These are phyloP conservation scores for Epinotia bilunana DNA, from an alignment of 2,888 invertebrate species.

Conservation along the genomic window DNA sequence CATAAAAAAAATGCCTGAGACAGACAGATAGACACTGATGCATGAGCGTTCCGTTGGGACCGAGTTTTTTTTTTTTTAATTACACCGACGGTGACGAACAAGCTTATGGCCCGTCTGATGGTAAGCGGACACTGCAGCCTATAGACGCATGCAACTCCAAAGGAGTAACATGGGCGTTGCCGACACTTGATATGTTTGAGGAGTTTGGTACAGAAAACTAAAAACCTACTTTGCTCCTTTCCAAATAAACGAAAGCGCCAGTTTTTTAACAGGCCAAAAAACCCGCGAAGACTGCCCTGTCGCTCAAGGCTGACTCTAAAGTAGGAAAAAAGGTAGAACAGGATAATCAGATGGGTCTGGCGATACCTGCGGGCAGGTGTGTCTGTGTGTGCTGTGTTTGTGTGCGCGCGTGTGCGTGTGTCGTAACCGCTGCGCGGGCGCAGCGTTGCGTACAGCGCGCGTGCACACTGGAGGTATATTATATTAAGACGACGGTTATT, in stretches of 20 bases:
- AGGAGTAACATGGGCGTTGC: no score
- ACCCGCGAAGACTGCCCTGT: slow-evolving; percentile 19
- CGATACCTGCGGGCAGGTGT: slow-evolving; percentile 62
- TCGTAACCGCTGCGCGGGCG: slow-evolving; percentile 70
- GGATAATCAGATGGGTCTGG: slow-evolving; percentile 62
- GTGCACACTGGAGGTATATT: slow-evolving; percentile 61
- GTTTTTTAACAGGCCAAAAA: not conserved
- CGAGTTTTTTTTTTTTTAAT: no score
- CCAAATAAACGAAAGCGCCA: slow-evolving; percentile 4
- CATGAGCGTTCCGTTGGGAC: not conserved
- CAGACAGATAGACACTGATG: not conserved
- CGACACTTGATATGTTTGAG: no score
- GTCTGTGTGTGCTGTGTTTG: slow-evolving; percentile 51
- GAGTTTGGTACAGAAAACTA: not conserved
- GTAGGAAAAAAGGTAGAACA: slow-evolving; percentile 49
- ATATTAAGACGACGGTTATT: not conserved
- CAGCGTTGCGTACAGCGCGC: slow-evolving; percentile 68
- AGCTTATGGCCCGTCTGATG: no score
- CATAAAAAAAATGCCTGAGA: not conserved
- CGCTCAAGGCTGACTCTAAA: slow-evolving; percentile 47
- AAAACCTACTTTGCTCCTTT: not conserved
- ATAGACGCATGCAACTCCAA: no score
- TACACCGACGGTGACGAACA: no score
- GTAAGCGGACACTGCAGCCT: no score
- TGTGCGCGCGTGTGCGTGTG: slow-evolving; percentile 62